Evolutionary conservation across 1,140 invertebrate genomes (phyloP).

Genomic region (Zaprionus camerounensis): DNA sequence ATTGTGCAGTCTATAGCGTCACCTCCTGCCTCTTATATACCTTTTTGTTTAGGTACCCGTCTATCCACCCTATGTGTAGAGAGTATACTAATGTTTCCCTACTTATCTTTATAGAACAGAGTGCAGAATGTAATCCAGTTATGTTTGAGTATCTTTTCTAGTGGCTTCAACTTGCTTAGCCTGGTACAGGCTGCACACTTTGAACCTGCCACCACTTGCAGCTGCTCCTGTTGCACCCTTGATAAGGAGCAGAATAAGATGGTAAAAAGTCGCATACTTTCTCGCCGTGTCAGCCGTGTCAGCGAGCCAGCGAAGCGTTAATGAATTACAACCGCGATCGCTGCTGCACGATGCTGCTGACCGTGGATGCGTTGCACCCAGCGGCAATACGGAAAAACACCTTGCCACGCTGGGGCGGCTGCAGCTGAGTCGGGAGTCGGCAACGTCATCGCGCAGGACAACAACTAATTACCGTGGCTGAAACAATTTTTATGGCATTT

Average conservation of each 20-base stretch:
- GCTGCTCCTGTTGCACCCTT: slow-evolving; percentile 48
- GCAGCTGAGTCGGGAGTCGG: slow-evolving; percentile 20
- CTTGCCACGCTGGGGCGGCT: slow-evolving; percentile 47
- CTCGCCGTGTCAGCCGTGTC: slow-evolving; percentile 60
- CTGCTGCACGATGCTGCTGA: slow-evolving; percentile 12
- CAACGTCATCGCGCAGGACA: slow-evolving; percentile 60
- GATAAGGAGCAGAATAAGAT: slow-evolving; percentile 16
- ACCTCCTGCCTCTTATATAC: too few relatives aligned
- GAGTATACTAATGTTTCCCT: too few relatives aligned
- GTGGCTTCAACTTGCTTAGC: not conserved
- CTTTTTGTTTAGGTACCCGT: too few relatives aligned
- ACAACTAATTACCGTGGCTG: slow-evolving; percentile 81
- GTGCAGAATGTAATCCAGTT: not conserved
- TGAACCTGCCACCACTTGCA: slow-evolving; percentile 56
- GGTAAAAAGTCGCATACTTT: slow-evolving; percentile 73
- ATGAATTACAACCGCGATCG: slow-evolving; percentile 78
- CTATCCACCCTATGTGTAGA: too few relatives aligned
- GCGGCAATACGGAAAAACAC: slow-evolving; percentile 60
- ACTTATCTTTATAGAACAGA: not conserved
- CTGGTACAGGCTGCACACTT: slow-evolving; percentile 14
- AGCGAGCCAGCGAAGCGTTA: slow-evolving; percentile 74
- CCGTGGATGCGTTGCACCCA: slow-evolving; percentile 9
- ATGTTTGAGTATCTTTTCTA: not conserved
- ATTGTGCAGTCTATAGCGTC: too few relatives aligned
- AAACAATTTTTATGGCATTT: slow-evolving; percentile 82